phyloP scores from a whole-genome alignment of 1,140 invertebrate genomes.

The Brachionus koreanus region DNA sequence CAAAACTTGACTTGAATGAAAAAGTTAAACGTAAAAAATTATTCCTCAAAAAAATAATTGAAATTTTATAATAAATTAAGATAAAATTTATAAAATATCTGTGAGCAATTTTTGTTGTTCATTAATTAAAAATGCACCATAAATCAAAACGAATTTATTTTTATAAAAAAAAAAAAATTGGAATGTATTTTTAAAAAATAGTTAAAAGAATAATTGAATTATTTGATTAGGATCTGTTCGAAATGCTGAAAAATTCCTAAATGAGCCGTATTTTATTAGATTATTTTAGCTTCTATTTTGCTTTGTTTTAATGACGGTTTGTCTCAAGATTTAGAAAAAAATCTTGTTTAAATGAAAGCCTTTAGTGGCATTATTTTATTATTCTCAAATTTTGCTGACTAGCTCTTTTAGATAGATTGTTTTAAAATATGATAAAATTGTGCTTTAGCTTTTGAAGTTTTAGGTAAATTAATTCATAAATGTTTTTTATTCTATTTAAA shows the following conservation, averaged over 20 bases:
- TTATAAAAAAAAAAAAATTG: background rate
- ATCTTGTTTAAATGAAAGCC: background rate
- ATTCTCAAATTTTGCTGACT: background rate
- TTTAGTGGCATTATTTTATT: background rate
- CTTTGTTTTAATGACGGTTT: background rate
- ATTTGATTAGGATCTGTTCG: background rate
- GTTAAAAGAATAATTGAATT: background rate
- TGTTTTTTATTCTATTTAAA: background rate
- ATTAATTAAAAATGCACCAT: background rate
- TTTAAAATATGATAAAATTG: background rate
- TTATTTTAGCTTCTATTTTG: background rate
- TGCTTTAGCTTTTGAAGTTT: background rate
- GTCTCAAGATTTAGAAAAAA: background rate
- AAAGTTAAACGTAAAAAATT: background rate
- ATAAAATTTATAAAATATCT: background rate
- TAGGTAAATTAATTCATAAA: background rate
- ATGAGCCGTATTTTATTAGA: background rate
- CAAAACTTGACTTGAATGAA: background rate
- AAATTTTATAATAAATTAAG: conserved; percentile 7
- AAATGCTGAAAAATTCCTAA: background rate
- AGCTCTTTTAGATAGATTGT: no score
- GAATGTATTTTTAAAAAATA: background rate
- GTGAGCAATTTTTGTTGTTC: background rate
- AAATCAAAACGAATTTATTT: background rate
- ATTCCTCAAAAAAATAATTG: background rate